These are phyloP conservation scores for Epizoanthus rinbou DNA, from an alignment of 92 coral and sea anemone genomes.

Conservation along the genomic window DNA sequence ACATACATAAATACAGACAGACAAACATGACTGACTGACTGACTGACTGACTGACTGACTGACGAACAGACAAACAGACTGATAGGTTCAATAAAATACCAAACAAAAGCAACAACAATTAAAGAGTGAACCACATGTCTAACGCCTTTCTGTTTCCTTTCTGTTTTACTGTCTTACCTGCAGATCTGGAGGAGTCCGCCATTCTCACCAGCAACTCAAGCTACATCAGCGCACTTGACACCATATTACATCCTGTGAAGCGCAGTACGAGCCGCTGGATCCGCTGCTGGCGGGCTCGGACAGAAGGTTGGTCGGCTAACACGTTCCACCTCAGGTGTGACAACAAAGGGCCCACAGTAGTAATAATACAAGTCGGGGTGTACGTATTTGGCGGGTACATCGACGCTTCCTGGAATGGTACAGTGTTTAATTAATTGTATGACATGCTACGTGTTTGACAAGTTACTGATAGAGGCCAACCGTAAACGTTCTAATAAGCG, in stretches of 20 bases:
- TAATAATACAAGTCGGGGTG: conserved; percentile 14
- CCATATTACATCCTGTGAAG: conserved; percentile 16
- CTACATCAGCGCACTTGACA: conserved; percentile 7
- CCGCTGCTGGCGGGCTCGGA: conserved; percentile 30
- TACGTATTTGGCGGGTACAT: conserved; percentile 30
- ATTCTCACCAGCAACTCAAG: neutral
- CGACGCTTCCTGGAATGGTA: conserved; percentile 27
- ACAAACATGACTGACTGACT: too few species aligned
- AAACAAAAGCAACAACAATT: too few species aligned
- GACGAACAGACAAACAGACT: too few species aligned
- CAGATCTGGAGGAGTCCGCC: conserved; percentile 26
- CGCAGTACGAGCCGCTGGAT: conserved; percentile 1
- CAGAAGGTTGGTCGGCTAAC: conserved; percentile 27
- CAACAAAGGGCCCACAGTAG: conserved; percentile 16
- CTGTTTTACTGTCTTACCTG: neutral
- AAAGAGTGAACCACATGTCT: too few species aligned
- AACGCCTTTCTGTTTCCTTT: too few species aligned
- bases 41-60: too few species aligned
- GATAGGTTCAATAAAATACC: too few species aligned
- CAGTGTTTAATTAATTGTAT: neutral
- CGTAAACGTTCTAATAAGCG: too few species aligned
- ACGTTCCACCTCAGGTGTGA: conserved; percentile 29
- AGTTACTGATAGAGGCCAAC: too few species aligned
- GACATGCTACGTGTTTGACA: too few species aligned
- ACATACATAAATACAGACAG: too few species aligned